Percentiles rank a stretch among this genome's conserved stretches.
phyloP scores from a whole-genome alignment of 2,797 vertebrate genomes.

The Tachyglossus aculeatus region DNA sequence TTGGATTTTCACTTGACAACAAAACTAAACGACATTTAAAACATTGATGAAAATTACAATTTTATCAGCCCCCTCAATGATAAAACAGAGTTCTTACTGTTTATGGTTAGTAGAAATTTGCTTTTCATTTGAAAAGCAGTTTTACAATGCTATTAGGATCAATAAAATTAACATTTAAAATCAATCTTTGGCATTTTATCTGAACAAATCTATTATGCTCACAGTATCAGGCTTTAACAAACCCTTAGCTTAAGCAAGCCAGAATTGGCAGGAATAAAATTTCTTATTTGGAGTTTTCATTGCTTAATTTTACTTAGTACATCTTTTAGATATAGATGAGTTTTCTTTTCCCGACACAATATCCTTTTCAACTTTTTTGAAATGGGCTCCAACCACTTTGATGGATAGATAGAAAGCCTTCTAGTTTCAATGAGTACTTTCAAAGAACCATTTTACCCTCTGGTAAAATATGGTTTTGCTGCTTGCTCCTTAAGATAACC shows the following conservation, averaged over 20 bases:
- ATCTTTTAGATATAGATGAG: not conserved
- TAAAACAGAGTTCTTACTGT: not conserved
- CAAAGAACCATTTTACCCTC: conserved; percentile 18
- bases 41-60: conserved; percentile 10
- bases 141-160: not conserved
- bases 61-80: not conserved
- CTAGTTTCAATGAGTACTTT: conserved; percentile 24
- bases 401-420: conserved; percentile 13
- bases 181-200: not conserved
- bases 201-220: not conserved
- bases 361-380: conserved; percentile 15
- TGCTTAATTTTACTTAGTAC: conserved; percentile 8
- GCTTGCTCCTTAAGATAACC: conserved; percentile 24
- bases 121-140: conserved; percentile 5
- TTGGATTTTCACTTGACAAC: conserved; percentile 2
- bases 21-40: not conserved
- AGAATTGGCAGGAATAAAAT: not conserved
- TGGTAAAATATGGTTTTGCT: conserved; percentile 38
- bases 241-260: not conserved
- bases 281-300: not conserved
- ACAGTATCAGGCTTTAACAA: not conserved
- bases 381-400: conserved; percentile 4
- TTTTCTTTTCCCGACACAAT: conserved; percentile 13
- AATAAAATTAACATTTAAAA: conserved; percentile 12
- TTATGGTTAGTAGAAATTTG: not conserved